A percentile compares a stretch with the other conserved stretches of the same genome.
These are phyloP conservation scores for Babylonia areolata DNA, from an alignment of 1,140 invertebrate genomes.

Conservation along the genomic window DNA sequence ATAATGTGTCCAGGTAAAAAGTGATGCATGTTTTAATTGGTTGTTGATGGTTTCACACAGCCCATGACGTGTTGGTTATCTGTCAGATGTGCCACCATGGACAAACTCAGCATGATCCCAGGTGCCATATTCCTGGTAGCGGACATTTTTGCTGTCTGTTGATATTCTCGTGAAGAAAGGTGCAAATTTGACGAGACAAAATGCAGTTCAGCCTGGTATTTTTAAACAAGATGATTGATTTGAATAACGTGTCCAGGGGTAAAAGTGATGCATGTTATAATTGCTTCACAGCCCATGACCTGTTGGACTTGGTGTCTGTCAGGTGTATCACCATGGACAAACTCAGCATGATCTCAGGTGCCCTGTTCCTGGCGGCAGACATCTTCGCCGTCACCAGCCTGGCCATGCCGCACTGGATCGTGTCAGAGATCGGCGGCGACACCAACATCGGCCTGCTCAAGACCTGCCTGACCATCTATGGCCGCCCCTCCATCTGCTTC, in stretches of 20 bases:
- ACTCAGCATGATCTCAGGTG: slow-evolving; percentile 92
- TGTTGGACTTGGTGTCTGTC: not conserved
- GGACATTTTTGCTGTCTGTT: no score
- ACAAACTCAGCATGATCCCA: slow-evolving; percentile 94
- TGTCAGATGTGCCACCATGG: no score
- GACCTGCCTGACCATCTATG: slow-evolving; percentile 94
- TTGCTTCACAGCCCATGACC: not conserved
- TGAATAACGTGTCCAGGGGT: not conserved
- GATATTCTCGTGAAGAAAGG: no score
- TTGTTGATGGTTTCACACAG: no score
- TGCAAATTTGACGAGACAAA: no score
- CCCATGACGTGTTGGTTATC: no score
- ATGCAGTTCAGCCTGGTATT: not conserved
- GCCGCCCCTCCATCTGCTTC: slow-evolving; percentile 90
- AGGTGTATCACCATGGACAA: slow-evolving; percentile 85
- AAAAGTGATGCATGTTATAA: not conserved
- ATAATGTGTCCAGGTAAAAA: no score
- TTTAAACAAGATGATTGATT: not conserved
- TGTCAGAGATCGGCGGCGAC: slow-evolving; percentile 91
- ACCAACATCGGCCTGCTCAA: slow-evolving; percentile 93
- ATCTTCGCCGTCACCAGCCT: slow-evolving; percentile 95
- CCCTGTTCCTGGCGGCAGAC: slow-evolving; percentile 93
- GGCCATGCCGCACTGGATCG: slow-evolving; percentile 96
- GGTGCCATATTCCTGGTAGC: slow-evolving; percentile 85
- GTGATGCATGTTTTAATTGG: no score